Evolutionary conservation across 2,113 vertebrate genomes (phyloP).

Genomic region (Grantiella picta): DNA sequence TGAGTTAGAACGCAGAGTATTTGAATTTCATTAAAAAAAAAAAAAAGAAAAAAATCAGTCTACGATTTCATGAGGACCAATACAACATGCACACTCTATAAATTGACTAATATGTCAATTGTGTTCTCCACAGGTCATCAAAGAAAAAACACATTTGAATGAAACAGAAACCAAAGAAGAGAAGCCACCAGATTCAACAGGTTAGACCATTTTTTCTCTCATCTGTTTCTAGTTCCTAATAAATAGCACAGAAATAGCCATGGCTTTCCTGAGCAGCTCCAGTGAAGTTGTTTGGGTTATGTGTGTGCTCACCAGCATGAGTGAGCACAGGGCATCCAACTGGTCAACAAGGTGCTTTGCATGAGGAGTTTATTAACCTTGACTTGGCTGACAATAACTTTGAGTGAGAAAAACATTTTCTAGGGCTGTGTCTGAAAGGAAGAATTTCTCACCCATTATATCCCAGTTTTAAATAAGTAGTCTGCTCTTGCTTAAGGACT

Average conservation of each 20-base stretch:
- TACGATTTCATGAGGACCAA: neutral
- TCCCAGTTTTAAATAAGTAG: neutral
- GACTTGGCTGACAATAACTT: neutral
- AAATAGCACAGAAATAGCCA: neutral
- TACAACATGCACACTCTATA: neutral
- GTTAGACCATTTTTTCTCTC: slow-evolving; percentile 59
- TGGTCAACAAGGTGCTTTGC: neutral
- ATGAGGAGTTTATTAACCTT: neutral
- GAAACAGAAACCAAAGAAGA: slow-evolving; percentile 75
- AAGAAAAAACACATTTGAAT: slow-evolving; percentile 72
- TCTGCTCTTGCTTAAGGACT: neutral
- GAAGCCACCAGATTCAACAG: slow-evolving; percentile 76
- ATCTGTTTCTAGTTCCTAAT: neutral
- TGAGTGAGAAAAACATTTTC: neutral
- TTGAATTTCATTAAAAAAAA: neutral
- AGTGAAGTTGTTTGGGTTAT: neutral
- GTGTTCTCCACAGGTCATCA: slow-evolving; percentile 56
- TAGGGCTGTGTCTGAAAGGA: neutral
- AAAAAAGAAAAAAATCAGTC: neutral
- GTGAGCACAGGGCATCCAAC: neutral
- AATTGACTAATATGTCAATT: neutral
- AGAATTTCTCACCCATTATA: neutral
- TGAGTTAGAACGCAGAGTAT: neutral
- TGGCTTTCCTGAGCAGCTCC: neutral
- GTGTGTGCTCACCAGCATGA: neutral